Evolutionary conservation across 2,113 vertebrate genomes (phyloP), one percentile per base, ranked within the genome.

Genomic region (Odontesthes bonariensis): DNA sequence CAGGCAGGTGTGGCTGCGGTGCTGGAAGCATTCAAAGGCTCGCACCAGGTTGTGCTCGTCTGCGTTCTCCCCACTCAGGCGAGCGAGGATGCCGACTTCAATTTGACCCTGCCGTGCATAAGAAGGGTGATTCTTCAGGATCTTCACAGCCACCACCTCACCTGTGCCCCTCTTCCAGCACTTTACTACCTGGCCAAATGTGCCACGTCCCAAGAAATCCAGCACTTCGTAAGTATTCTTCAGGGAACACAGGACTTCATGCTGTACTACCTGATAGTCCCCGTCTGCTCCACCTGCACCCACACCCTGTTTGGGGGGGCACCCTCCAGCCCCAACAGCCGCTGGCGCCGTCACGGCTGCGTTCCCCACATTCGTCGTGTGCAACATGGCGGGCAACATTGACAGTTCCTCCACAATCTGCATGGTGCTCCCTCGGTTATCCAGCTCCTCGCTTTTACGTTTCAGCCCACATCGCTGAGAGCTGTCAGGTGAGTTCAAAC

Each of bases 181-280:
- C 91, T 99, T 99, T 31, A 98, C 98, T 13, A 99, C 98, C 90
- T 99, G 98, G 58, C 98, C 98, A 27, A 99, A 99, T 76, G 98
- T 99, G 90, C 98, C 98, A 69, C 98, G 94, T 47, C 97, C 97
- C 87, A 99, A 94, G 92, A 99, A 99, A 94, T 98, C 98, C 51
- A 99, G 95, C 84, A 99, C 98, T 94, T 99, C 98, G 0, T 99
- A 99, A 58, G 96, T 98, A 88, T 98, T 99, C 94, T 98, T 99
- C 94, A 97, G 92, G 13, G 98, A 99, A 89, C 96, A 98, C 79
- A 99, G 86, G 68, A 99, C 96, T 91, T 99, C 98, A 31, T 98
- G 98, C 88, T 98, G 97, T 38, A 99, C 96, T 70, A 99, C 93
- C 93, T 99, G 97, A 92, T 99, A 99, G 91, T 99, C 98, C 6